Conservation (phyloP, 2,113 vertebrate species). For the Poeciliopsis turrubarensis region DNA sequence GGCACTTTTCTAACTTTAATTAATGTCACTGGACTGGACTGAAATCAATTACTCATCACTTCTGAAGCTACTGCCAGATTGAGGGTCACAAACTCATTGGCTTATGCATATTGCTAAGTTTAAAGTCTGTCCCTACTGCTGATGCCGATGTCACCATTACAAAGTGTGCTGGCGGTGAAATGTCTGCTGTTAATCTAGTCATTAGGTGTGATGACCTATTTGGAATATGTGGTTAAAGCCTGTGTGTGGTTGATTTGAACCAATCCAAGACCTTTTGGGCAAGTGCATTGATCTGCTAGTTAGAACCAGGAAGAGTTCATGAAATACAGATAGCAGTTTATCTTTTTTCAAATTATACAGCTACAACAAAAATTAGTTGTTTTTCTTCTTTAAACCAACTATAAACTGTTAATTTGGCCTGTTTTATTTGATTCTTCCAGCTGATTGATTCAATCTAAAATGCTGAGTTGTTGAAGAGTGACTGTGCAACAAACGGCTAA, state of each 20-base stretch:
- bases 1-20: slow-evolving; percentile 60
- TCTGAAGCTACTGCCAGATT: slow-evolving; percentile 24
- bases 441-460: background rate
- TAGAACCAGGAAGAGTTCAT: background rate
- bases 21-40: slow-evolving; percentile 51
- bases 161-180: slow-evolving; percentile 1
- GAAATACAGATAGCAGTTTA: too few relatives aligned
- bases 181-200: background rate
- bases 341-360: background rate
- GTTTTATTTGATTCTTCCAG: background rate
- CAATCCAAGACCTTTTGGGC: background rate
- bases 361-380: background rate
- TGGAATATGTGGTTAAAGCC: background rate
- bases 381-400: background rate
- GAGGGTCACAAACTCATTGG: slow-evolving; percentile 17
- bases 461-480: background rate
- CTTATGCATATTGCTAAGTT: slow-evolving; percentile 21
- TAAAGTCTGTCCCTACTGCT: slow-evolving; percentile 28
- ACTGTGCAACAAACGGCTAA: background rate
- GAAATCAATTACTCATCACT: slow-evolving; percentile 70
- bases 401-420: background rate
- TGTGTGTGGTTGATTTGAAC: background rate
- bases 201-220: slow-evolving; percentile 9
- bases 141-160: slow-evolving; percentile 1
- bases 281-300: background rate